Percentiles rank a stretch among this genome's conserved stretches.
phyloP scores from a whole-genome alignment of 2,797 vertebrate species.

The Calcarius lapponicus region DNA sequence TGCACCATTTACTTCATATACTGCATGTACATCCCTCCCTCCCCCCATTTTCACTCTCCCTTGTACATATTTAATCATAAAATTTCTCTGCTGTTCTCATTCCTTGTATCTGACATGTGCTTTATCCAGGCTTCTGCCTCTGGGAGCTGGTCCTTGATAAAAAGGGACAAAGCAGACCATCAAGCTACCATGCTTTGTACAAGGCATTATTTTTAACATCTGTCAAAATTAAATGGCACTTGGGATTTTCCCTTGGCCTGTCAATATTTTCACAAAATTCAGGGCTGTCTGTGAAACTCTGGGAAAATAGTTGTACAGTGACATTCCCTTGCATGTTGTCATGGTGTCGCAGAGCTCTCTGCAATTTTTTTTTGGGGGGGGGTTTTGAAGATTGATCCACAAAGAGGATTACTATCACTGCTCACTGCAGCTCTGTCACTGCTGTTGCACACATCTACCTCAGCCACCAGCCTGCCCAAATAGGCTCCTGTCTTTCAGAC shows the following conservation, averaged over 20 bases:
- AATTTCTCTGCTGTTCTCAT: not conserved
- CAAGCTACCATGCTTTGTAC: not conserved
- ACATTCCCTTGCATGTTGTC: not conserved
- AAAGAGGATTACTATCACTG: constrained; percentile 3
- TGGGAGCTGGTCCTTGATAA: constrained; percentile 12
- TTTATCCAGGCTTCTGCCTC: constrained; percentile 9
- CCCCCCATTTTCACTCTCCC: not conserved
- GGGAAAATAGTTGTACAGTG: not conserved
- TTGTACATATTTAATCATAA: constrained; percentile 44
- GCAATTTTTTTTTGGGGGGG: not conserved
- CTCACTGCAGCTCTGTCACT: not conserved
- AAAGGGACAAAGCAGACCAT: constrained; percentile 15
- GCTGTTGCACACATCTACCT: not conserved
- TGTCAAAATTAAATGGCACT: constrained; percentile 21
- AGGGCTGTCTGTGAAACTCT: not conserved
- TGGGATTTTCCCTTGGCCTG: not conserved
- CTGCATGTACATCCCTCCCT: not conserved
- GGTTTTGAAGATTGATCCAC: constrained; percentile 27
- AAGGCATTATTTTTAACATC: constrained; percentile 1
- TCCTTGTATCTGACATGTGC: not conserved
- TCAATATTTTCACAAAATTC: constrained; percentile 4
- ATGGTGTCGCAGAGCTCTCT: not conserved
- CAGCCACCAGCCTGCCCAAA: not conserved
- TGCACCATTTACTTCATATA: constrained; percentile 42
- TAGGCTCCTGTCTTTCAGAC: not conserved